Evolutionary conservation across 2,888 invertebrate genomes (phyloP), one percentile per base, ranked within the genome.

Genomic region (Hydrotaea diabolus): DNA sequence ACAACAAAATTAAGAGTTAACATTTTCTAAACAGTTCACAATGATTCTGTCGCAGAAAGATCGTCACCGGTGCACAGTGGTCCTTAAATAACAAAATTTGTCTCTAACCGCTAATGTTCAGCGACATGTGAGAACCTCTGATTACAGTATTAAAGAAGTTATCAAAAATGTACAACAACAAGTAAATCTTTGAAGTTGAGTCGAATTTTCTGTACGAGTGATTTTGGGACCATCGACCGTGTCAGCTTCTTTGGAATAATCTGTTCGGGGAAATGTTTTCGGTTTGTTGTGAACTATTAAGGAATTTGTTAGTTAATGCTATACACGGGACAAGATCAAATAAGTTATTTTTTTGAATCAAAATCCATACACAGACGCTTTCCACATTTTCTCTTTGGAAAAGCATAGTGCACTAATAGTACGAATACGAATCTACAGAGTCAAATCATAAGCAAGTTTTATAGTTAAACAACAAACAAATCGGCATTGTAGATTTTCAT

Each of bases 1-100:
- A 62, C 15, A 62, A 31, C n/a, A 62, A 17, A n/a, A 17, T n/a
- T 5, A n/a, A 7, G n/a, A 49, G 49, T 49, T 49, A 62, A 62
- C 62, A 15, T n/a, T 31, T 62, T 62, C 62, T 3, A 1, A 17
- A 62, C 26, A 36, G 62, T 62, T 31, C n/a, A 62, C 62, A 62
- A 62, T 31, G n/a, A 1, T n/a, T 62, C 13, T 26, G 15, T 26
- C 8, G 4, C 11, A 9, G 17, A 62, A 62, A n/a, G n/a, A 15
- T 62, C 39, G 13, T 13, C 39, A 9, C 9, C 39, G 39, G 39
- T 36, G n/a, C n/a, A n/a, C 31, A 31, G 3, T 31, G 2, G 31
- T 31, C 26, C n/a, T 19, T n/a, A n/a, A n/a, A n/a, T n/a, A n/a
- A n/a, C n/a, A n/a, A n/a, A n/a, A n/a, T n/a, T n/a, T n/a, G n/a